Evolutionary conservation across 53 echinoderm and acorn worm genomes (phyloP), one percentile per base, ranked within the genome.

Genomic region (Echinarachnius parma): DNA sequence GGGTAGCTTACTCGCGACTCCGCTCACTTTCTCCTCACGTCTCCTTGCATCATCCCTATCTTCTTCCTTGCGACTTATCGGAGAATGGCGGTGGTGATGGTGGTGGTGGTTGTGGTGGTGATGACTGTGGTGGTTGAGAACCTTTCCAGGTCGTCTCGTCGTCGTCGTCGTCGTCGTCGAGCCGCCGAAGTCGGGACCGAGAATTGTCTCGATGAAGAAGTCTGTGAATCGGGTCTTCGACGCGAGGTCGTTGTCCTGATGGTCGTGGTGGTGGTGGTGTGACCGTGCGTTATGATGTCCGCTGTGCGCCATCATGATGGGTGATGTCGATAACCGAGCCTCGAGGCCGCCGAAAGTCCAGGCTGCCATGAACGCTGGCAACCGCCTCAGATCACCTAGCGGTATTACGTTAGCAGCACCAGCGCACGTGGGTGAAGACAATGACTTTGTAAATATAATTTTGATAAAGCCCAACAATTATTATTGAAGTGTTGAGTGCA

Each of bases 151-250:
- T 21, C 46, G 44, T n/a, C 65, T 46, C n/a, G n/a, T n/a, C n/a
- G n/a, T n/a, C 52, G 9, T 50, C 11, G 4, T 50, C 52, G 52
- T 16, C 52, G 9, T 50, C 52, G 9, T 50, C 57, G 74, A 34
- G 54, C 74, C 74, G 11, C 74, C 74, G 57, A 72, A 72, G 5
- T 72, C 74, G 37, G 74, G 74, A n/a, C 70, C 74, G 39, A 98
- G 85, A 48, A 98, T 98, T 53, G 87, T 98, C 16, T 98, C 98
- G 78, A 98, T 98, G 75, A 82, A 88, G 77, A 98, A 98, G 82
- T 98, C 87, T 1, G 98, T 98, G 79, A 87, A 78, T 53, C 81
- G 86, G 5, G 90, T 75, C 75, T 82, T 65, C 42, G 59, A 59
- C 42, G 76, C 66, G 65, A 80, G 75, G 48, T 86, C 86, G 66